Evolutionary conservation across 1,140 invertebrate species (phyloP).

Genomic region (Drosophila bifasciata): DNA sequence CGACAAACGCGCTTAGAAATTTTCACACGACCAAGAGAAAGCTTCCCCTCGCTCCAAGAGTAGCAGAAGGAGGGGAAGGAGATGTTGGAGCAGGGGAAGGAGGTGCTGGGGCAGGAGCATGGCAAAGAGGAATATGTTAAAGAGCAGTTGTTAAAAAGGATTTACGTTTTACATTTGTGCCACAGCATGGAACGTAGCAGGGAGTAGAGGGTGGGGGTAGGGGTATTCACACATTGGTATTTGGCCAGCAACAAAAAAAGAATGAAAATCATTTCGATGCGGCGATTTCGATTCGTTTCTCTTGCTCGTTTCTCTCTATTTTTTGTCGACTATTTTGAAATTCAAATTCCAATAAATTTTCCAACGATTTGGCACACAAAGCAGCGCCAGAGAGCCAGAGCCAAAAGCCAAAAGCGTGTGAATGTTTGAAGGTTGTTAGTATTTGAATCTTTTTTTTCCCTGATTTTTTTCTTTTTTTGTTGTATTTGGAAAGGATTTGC

Average conservation of each 20-base stretch:
- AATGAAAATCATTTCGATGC: conserved; percentile 60
- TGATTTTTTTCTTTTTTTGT: conserved; percentile 3
- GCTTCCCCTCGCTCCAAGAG: no score
- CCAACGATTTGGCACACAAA: conserved; percentile 80
- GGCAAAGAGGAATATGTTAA: conserved; percentile 64
- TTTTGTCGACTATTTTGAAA: conserved; percentile 64
- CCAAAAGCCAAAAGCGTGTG: conserved; percentile 13
- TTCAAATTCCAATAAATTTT: conserved; percentile 83
- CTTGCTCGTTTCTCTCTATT: not conserved
- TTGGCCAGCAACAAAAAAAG: conserved; percentile 37
- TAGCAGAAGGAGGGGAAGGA: not conserved
- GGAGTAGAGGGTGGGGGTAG: not conserved
- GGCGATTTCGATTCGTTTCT: conserved; percentile 46
- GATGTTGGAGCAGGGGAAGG: no score
- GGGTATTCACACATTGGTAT: conserved; percentile 71
- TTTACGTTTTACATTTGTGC: conserved; percentile 78
- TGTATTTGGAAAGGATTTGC: conserved; percentile 41
- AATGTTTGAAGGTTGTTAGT: conserved; percentile 36
- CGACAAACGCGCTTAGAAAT: conserved; percentile 78
- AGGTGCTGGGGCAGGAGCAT: not conserved
- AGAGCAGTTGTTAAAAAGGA: conserved; percentile 82
- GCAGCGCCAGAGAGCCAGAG: conserved; percentile 27
- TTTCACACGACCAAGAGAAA: conserved; percentile 62
- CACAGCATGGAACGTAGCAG: conserved; percentile 17
- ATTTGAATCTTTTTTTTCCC: conserved; percentile 32